These are phyloP conservation scores for Blastomussa wellsi DNA, from an alignment of 92 coral and sea anemone genomes.

Conservation along the genomic window DNA sequence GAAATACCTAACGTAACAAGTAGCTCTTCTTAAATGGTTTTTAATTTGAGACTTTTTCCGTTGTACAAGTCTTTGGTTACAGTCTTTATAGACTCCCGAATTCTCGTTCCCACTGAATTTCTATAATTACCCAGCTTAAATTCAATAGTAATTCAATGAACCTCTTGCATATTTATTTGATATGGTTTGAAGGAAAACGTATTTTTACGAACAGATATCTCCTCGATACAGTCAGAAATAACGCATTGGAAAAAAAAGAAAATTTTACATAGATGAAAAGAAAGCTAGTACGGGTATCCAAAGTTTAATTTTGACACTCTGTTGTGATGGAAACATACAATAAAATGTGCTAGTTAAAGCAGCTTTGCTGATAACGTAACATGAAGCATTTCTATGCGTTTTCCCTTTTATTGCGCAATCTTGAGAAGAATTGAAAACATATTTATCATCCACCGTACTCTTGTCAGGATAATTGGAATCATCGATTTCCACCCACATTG, in stretches of 20 bases:
- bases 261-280: background rate
- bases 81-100: background rate
- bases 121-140: background rate
- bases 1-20: background rate
- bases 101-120: background rate
- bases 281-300: background rate
- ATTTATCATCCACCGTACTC: constrained; percentile 19
- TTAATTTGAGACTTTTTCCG: background rate
- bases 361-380: background rate
- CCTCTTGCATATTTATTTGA: background rate
- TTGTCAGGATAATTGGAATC: background rate
- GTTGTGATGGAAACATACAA: background rate
- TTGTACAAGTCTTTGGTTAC: background rate
- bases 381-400: background rate
- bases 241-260: background rate
- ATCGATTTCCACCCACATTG: constrained; percentile 26
- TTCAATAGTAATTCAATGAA: background rate
- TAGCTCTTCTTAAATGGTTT: background rate
- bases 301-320: background rate
- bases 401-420: background rate
- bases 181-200: background rate
- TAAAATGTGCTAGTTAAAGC: background rate
- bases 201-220: background rate
- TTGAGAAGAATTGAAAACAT: background rate
- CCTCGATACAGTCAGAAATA: background rate